These are phyloP conservation scores for Poeciliopsis turrubarensis DNA, from an alignment of 2,113 vertebrate species.

Conservation along the genomic window DNA sequence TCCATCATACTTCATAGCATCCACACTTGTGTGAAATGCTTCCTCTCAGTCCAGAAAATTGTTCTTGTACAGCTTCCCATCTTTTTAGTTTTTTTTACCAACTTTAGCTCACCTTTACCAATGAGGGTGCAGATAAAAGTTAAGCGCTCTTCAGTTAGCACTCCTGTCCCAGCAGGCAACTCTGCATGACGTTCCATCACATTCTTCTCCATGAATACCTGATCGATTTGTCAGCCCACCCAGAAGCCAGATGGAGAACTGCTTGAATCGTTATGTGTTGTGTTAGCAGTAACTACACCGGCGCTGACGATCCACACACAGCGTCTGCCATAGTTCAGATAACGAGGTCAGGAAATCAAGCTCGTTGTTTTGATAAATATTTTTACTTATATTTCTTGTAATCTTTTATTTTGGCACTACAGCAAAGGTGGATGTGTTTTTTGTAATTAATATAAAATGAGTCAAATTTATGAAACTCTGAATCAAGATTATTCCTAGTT, in stretches of 20 bases:
- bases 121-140: no score
- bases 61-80: no score
- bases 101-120: no score
- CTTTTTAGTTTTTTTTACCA: no score
- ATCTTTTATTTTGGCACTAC: neutral
- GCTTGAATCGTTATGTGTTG: neutral
- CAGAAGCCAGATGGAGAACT: neutral
- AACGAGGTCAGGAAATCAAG: neutral
- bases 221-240: neutral
- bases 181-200: neutral
- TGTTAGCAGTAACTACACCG: neutral
- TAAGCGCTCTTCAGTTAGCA: no score
- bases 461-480: neutral
- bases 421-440: neutral
- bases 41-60: neutral
- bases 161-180: no score
- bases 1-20: neutral
- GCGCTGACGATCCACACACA: neutral
- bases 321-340: neutral
- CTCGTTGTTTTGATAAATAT: no score
- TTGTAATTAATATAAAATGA: neutral
- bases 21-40: neutral
- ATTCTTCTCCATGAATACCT: neutral
- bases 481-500: neutral
- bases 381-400: neutral